A percentile compares a stretch with the other conserved stretches of the same genome.
Evolutionary conservation across 1,140 invertebrate species (phyloP).

Genomic region (Melitaea cinxia): DNA sequence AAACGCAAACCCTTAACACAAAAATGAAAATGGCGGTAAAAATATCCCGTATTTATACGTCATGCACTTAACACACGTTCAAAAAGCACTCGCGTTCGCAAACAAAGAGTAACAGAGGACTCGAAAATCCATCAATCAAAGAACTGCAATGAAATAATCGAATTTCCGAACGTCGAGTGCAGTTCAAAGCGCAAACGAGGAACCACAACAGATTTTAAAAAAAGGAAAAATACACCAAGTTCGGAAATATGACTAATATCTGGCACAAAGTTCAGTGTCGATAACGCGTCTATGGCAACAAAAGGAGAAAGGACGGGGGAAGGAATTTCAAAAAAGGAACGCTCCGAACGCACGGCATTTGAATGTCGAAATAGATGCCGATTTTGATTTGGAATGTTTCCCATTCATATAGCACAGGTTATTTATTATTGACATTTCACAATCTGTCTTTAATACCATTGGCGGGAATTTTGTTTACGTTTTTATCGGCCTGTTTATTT

Average conservation of each 20-base stretch:
- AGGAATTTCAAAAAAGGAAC: conserved; percentile 67
- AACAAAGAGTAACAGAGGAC: conserved; percentile 54
- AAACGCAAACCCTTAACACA: conserved; percentile 14
- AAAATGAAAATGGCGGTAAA: conserved; percentile 26
- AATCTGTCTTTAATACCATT: conserved; percentile 5
- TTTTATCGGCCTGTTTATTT: not conserved
- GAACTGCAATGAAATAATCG: conserved; percentile 75
- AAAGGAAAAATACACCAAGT: conserved; percentile 43
- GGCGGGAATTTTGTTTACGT: not conserved
- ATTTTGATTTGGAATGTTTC: conserved; percentile 57
- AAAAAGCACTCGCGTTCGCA: conserved; percentile 55
- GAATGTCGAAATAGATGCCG: conserved; percentile 50
- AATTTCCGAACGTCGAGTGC: conserved; percentile 69
- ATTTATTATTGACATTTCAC: conserved; percentile 32
- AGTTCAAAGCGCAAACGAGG: conserved; percentile 71
- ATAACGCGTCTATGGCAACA: conserved; percentile 66
- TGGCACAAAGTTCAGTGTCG: conserved; percentile 71
- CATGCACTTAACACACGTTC: conserved; percentile 39
- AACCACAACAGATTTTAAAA: conserved; percentile 67
- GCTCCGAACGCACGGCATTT: conserved; percentile 41
- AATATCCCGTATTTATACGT: conserved; percentile 26
- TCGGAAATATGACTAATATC: conserved; percentile 69
- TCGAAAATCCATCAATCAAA: conserved; percentile 74
- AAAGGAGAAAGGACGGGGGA: conserved; percentile 59
- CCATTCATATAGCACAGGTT: conserved; percentile 27